Evolutionary conservation across 2,797 vertebrate genomes (phyloP).

Genomic region (Sparus aurata): DNA sequence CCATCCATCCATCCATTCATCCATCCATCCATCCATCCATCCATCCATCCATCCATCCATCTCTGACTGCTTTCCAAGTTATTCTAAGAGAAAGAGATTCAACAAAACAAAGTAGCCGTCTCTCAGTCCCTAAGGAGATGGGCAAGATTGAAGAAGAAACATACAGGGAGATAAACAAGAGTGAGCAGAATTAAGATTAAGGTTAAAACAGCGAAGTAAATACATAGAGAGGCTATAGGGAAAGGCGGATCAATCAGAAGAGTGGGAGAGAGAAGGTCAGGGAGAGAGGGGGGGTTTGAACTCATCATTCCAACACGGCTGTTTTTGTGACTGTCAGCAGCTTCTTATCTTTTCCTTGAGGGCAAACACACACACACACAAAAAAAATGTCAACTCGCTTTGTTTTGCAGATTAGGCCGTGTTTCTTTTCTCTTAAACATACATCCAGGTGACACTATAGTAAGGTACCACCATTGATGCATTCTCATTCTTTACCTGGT

Average conservation of each 20-base stretch:
- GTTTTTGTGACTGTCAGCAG: constrained; percentile 64
- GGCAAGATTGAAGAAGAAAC: constrained; percentile 34
- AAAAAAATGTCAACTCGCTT: constrained; percentile 39
- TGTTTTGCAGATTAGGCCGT: constrained; percentile 37
- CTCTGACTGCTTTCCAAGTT: constrained; percentile 8
- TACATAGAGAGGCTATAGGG: constrained; percentile 11
- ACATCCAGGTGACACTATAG: constrained; percentile 13
- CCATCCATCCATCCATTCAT: constrained; percentile 26
- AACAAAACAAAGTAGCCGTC: constrained; percentile 28
- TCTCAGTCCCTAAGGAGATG: constrained; percentile 17
- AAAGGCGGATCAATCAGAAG: constrained; percentile 44
- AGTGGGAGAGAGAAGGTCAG: constrained; percentile 56
- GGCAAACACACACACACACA: constrained; percentile 26
- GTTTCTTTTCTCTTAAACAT: constrained; percentile 27
- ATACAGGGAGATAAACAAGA: constrained; percentile 34
- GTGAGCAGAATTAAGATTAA: constrained; percentile 55
- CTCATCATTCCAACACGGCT: constrained; percentile 49
- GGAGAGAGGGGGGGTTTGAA: constrained; percentile 41
- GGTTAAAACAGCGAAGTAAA: constrained; percentile 29
- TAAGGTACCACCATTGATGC: neutral
- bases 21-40: neutral
- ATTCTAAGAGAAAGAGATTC: constrained; percentile 12
- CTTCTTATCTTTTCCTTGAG: constrained; percentile 62
- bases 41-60: neutral
- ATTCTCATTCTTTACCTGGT: constrained; percentile 10